Conservation (phyloP, 2,888 invertebrate genomes). For the Lacanobia oleracea region DNA sequence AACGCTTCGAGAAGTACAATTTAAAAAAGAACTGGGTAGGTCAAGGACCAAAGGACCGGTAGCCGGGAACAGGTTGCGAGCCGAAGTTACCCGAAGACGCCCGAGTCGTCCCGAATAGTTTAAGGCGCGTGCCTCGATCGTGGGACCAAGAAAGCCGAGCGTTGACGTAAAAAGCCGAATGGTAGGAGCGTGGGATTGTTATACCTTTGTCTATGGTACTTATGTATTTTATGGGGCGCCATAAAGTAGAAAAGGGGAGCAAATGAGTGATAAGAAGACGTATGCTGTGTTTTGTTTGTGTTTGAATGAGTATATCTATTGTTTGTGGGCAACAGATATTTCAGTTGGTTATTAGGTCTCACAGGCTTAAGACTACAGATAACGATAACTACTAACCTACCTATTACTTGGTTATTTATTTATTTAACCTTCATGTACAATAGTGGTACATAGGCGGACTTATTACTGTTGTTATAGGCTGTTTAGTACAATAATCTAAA, state of each 20-base stretch:
- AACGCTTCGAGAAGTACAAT: constrained; percentile 57
- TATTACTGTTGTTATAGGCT: no score
- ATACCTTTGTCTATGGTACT: constrained; percentile 51
- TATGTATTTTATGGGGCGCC: constrained; percentile 43
- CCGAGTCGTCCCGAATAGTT: constrained; percentile 46
- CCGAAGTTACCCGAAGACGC: constrained; percentile 47
- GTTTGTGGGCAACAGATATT: constrained; percentile 8
- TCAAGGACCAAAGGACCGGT: constrained; percentile 73
- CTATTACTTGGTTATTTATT: no score
- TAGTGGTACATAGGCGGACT: no score
- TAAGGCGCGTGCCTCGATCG: constrained; percentile 61
- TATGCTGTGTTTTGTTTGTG: constrained; percentile 31
- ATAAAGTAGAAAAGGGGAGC: constrained; percentile 42
- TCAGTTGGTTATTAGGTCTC: constrained; percentile 14
- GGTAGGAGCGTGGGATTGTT: constrained; percentile 48
- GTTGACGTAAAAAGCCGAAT: constrained; percentile 52
- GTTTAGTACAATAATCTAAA: no score
- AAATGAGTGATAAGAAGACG: constrained; percentile 43
- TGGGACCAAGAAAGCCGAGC: constrained; percentile 55
- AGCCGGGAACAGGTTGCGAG: constrained; percentile 69
- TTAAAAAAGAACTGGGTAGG: constrained; percentile 64
- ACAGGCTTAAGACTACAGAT: background rate
- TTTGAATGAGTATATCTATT: constrained; percentile 16
- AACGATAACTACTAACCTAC: background rate
- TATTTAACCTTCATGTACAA: no score